Evolutionary conservation across 1,140 invertebrate genomes (phyloP).

Genomic region (Parasteatoda tepidariorum): DNA sequence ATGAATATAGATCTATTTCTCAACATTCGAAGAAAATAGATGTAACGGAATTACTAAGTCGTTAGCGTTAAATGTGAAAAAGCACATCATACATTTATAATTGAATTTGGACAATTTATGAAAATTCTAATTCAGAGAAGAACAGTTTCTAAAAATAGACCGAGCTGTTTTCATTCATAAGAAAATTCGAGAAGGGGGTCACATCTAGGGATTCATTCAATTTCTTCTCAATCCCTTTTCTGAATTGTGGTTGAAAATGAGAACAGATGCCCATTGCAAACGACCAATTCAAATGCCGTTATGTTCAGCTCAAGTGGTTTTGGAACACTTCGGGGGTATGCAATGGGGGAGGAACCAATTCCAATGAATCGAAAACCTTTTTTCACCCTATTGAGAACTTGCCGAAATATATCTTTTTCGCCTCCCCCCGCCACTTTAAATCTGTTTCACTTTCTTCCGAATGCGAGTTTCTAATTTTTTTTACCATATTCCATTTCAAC

Average conservation of each 20-base stretch:
- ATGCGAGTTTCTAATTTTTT: neutral
- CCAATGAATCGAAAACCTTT: conserved; percentile 17
- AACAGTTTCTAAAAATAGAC: no score
- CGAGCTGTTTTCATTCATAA: no score
- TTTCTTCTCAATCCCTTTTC: neutral
- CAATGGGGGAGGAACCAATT: neutral
- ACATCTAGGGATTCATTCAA: no score
- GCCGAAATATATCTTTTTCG: conserved; percentile 12
- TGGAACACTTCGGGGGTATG: conserved; percentile 5
- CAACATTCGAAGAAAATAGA: no score
- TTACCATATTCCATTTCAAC: conserved; percentile 15
- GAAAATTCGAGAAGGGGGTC: no score
- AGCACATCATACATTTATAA: no score
- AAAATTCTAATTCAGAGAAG: no score
- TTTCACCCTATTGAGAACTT: neutral
- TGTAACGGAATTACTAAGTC: no score
- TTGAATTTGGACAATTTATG: no score
- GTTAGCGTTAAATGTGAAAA: no score
- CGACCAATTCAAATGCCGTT: conserved; percentile 29
- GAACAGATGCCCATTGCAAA: conserved; percentile 21
- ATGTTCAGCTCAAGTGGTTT: conserved; percentile 17
- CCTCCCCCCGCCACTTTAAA: neutral
- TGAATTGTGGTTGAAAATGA: neutral
- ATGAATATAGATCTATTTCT: no score
- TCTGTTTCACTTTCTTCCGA: conserved; percentile 26